Evolutionary conservation across 2,888 invertebrate species (phyloP).

Genomic region (Nebria brevicollis): DNA sequence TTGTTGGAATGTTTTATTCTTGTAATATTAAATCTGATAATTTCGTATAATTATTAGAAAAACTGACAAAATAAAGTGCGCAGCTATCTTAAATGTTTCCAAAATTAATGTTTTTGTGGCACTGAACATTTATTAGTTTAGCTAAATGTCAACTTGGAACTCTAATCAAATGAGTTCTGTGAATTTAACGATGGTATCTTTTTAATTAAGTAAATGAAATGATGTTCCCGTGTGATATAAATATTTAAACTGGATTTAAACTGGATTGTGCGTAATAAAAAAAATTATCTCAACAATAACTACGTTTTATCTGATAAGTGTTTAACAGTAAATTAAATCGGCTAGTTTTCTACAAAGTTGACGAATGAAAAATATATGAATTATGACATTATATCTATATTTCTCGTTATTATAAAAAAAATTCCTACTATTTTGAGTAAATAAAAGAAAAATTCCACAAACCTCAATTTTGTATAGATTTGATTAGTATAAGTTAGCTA

Average conservation of each 20-base stretch:
- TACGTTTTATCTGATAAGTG: too few species aligned
- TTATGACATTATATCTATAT: too few species aligned
- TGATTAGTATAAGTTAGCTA: neutral
- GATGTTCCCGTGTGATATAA: neutral
- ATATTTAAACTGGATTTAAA: slow-evolving; percentile 1
- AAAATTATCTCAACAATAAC: neutral
- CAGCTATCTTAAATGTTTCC: neutral
- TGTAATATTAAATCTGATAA: neutral
- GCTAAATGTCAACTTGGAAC: neutral
- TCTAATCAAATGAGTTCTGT: neutral
- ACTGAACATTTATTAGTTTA: neutral
- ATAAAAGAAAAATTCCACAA: neutral
- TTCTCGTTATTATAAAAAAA: too few species aligned
- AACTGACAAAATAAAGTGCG: too few species aligned
- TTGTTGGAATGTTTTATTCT: neutral
- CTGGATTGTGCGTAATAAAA: neutral
- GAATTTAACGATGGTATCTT: neutral
- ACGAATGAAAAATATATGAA: too few species aligned
- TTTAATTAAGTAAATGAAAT: neutral
- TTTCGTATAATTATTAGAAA: too few species aligned
- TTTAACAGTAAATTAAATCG: too few species aligned
- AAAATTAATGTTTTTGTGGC: neutral
- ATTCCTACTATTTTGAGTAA: too few species aligned
- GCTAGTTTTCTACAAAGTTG: too few species aligned
- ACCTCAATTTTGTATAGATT: neutral